phyloP scores from a whole-genome alignment of 2,888 invertebrate species.

The Phortica magna region DNA sequence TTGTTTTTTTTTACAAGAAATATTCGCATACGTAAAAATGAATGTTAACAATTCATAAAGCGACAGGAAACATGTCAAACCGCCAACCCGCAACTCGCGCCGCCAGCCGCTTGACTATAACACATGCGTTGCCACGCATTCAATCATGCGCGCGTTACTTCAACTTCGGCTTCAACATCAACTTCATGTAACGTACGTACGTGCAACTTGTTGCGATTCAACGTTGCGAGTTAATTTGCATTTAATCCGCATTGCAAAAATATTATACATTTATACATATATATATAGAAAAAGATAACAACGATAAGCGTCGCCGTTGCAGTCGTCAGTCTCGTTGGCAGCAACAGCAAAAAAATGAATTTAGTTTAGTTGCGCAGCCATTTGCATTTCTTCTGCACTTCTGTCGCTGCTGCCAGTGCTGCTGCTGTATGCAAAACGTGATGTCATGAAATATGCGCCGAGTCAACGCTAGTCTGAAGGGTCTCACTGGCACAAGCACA shows the following conservation, averaged over 20 bases:
- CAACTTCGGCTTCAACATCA: background rate
- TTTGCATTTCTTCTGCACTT: constrained; percentile 22
- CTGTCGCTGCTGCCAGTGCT: constrained; percentile 4
- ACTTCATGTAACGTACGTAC: constrained; percentile 45
- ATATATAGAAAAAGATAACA: constrained; percentile 38
- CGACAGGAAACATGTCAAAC: constrained; percentile 8
- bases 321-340: constrained; percentile 42
- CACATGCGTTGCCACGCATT: constrained; percentile 12
- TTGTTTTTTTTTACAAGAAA: background rate
- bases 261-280: background rate
- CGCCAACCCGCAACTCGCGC: background rate
- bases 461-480: constrained; percentile 49
- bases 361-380: constrained; percentile 27
- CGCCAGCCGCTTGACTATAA: background rate
- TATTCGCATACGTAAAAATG: constrained; percentile 15
- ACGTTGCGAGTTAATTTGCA: constrained; percentile 63
- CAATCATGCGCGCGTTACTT: constrained; percentile 20
- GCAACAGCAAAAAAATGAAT: constrained; percentile 6
- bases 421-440: constrained; percentile 54
- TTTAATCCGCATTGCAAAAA: constrained; percentile 59
- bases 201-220: constrained; percentile 65
- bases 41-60: constrained; percentile 30
- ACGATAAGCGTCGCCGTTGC: constrained; percentile 36
- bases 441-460: constrained; percentile 63
- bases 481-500: constrained; percentile 28